Conservation (phyloP, 1,140 invertebrate species). For the Adoxophyes honmai region DNA sequence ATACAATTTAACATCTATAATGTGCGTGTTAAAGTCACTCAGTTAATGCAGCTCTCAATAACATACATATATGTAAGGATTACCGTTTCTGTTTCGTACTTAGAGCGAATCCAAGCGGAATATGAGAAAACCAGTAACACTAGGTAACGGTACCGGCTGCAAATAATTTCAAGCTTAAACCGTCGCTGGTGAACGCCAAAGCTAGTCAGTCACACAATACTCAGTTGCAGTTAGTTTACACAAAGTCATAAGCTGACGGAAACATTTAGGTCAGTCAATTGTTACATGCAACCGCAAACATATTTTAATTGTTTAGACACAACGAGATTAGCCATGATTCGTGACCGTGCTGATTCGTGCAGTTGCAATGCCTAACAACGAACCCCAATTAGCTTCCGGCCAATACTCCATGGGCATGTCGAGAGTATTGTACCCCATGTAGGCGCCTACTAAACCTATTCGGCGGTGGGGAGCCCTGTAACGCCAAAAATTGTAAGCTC, state of each 20-base stretch:
- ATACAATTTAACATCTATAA: too few species aligned
- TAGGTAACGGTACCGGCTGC: too few species aligned
- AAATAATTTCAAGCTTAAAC: too few species aligned
- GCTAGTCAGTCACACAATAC: not conserved
- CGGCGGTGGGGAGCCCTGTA: constrained; percentile 66
- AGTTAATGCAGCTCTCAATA: too few species aligned
- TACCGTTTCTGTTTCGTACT: too few species aligned
- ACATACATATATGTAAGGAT: too few species aligned
- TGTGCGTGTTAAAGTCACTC: too few species aligned
- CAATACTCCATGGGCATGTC: constrained; percentile 77
- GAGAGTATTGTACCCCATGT: constrained; percentile 77
- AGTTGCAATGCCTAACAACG: constrained; percentile 48
- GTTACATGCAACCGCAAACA: constrained; percentile 8
- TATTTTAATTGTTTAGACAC: constrained; percentile 3
- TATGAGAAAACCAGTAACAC: too few species aligned
- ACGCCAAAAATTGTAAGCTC: constrained; percentile 78
- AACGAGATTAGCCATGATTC: not conserved
- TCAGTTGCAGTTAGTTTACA: constrained; percentile 14
- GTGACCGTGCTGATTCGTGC: constrained; percentile 31
- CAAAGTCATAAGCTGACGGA: constrained; percentile 6
- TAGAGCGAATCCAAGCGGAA: too few species aligned
- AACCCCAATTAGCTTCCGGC: constrained; percentile 79
- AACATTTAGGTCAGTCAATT: constrained; percentile 5
- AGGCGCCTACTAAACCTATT: constrained; percentile 64
- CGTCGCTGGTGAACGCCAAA: too few species aligned